Evolutionary conservation across 1,140 invertebrate species (phyloP), one percentile per base, ranked within the genome.

Genomic region (Colletes latitarsis): DNA sequence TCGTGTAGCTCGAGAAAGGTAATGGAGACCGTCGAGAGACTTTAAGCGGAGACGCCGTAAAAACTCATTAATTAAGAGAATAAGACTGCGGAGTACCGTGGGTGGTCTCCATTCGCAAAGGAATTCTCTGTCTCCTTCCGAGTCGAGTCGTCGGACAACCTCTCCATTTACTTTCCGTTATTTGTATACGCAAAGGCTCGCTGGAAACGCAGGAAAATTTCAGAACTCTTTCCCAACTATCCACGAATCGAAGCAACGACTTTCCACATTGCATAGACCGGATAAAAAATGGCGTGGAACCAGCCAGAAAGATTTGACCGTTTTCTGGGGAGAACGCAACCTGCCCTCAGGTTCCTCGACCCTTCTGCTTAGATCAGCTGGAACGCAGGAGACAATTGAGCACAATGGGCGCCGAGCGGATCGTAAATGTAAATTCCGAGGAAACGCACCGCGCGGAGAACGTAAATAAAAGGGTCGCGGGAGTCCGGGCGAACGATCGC

Each of bases 41-140:
- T 49, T 60, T 30, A n/a, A 41, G 43, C 58, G 21, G 15, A 72
- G 53, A 57, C 1, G 12, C 5, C 17, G 15, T 58, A 55, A 53
- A 58, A 64, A 70, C 6, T 62, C 49, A 63, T 75, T 82, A 85
- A 85, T 74, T 85, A 71, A 71, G 49, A 68, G 46, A 70, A 49
- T 30, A 63, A 69, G 62, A 64, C 21, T 14, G 58, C 6, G 52
- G n/a, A 8, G 70, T 3, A 12, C 57, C 57, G 10, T 77, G 82
- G 69, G 73, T 81, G 57, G 77, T 77, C 66, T 30, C 12, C 55
- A 6, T 14, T 77, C 43, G 12, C 46, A 62, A 15, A 60, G 39
- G 55, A 78, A 62, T 67, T 63, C 60, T 43, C 17, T 19, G 19
- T 74, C 52, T 58, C 19, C 30, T 30, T 30, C 4, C 14, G 3